phyloP scores from a whole-genome alignment of 2,797 vertebrate species.

The Caiman crocodilus region DNA sequence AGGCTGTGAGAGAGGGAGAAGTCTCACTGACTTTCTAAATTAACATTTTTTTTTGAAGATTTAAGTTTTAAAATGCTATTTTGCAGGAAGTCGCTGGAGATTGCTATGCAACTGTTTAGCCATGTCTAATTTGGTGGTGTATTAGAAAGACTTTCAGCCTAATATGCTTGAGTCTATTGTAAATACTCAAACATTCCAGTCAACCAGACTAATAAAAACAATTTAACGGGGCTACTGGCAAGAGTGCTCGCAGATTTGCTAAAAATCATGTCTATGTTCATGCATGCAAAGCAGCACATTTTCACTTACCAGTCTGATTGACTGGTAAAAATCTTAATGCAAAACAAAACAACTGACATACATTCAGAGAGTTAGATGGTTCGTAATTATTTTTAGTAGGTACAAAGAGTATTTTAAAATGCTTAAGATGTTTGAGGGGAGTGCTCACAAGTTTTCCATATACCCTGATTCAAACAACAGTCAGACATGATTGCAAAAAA shows the following conservation, averaged over 20 bases:
- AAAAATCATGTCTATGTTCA: constrained; percentile 70
- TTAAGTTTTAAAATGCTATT: neutral
- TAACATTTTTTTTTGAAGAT: neutral
- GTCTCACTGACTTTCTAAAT: neutral
- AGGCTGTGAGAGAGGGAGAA: neutral
- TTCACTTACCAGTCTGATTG: constrained; percentile 64
- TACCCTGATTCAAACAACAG: neutral
- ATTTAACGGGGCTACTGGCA: constrained; percentile 80
- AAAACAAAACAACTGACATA: constrained; percentile 37
- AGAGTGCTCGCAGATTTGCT: constrained; percentile 79
- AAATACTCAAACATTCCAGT: constrained; percentile 81
- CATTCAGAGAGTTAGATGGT: neutral
- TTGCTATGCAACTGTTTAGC: constrained; percentile 70
- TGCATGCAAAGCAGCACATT: constrained; percentile 59
- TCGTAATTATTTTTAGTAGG: neutral
- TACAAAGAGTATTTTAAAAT: neutral
- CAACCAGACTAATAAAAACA: constrained; percentile 83
- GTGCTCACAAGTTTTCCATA: constrained; percentile 4
- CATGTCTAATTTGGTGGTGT: constrained; percentile 77
- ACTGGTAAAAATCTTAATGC: constrained; percentile 44
- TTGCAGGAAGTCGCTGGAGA: constrained; percentile 53
- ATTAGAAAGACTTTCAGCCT: constrained; percentile 75
- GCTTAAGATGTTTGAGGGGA: neutral
- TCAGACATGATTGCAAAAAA: neutral
- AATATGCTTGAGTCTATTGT: constrained; percentile 75